Evolutionary conservation across 1,140 invertebrate genomes (phyloP), one percentile per base, ranked within the genome.

Genomic region (Bombus waltoni): DNA sequence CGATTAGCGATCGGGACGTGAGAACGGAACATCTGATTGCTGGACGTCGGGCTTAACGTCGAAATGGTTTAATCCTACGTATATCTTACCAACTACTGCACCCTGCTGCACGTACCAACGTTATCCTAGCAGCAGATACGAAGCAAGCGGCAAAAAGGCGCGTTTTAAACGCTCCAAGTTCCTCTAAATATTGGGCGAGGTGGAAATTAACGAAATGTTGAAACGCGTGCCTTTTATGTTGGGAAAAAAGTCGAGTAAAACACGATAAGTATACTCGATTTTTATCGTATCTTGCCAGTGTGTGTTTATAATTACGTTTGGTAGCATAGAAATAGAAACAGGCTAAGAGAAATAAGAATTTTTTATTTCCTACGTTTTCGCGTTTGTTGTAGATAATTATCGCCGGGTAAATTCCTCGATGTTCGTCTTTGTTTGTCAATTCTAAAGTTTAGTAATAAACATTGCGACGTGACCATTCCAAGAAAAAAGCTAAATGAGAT

Each of bases 1-100:
- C 89, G 89, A 90, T 90, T 90, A 90, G 88, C 83, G 89, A 87
- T 90, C 81, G 86, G 82, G 75, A 79, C 88, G 89, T 90, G 89
- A 87, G 89, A 90, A 90, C 79, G 78, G 88, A 90, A 85, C 89
- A 90, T 85, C 88, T 90, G 89, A 75, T 82, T 85, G 88, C 82
- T 57, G 86, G 87, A 90, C 80, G 89, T 77, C 89, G 73, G 35
- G 88, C 86, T 90, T 90, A 90, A 86, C 78, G 88, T 83, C 82
- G 62, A 90, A 90, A 90, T 90, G 86, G 81, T 79, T 71, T 90
- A 90, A 90, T 90, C 88, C 89, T 72, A 73, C 77, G 81, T 88
- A 78, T 90, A 87, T 90, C 89, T 90, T 90, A 87, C 86, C 89
- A 65, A 76, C 84, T 76, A 83, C 71, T 59, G 57, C 44, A 68